Conservation (phyloP, 2,797 vertebrate species). For the Serranus cabrilla region DNA sequence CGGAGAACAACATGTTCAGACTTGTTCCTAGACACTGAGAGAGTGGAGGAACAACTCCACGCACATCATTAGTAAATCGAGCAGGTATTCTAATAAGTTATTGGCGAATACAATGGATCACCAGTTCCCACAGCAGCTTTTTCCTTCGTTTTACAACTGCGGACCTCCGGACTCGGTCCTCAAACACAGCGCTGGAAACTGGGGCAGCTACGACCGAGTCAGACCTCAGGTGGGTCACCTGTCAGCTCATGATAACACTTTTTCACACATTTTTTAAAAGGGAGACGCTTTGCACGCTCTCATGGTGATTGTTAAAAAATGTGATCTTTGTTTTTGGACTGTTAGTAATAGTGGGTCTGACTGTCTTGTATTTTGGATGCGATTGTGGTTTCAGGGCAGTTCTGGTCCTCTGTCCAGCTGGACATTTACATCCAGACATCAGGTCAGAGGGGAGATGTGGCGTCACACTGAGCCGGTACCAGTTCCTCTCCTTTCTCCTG, state of each 20-base stretch:
- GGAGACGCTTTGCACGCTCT: too few species aligned
- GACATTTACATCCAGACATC: slow-evolving; percentile 69
- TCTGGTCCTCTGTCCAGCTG: slow-evolving; percentile 32
- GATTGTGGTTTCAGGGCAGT: slow-evolving; percentile 54
- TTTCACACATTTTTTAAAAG: too few species aligned
- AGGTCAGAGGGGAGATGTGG: slow-evolving; percentile 75
- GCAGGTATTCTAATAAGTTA: accelerated
- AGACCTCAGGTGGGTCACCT: slow-evolving; percentile 44
- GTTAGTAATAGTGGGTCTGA: too few species aligned
- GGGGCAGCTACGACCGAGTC: slow-evolving; percentile 72
- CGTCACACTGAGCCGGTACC: slow-evolving; percentile 66
- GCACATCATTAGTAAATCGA: accelerated
- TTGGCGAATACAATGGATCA: slow-evolving; percentile 65
- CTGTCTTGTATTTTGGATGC: neutral
- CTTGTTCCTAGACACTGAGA: neutral
- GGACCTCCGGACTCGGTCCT: slow-evolving; percentile 60
- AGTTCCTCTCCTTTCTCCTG: slow-evolving; percentile 76
- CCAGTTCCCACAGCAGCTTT: slow-evolving; percentile 78
- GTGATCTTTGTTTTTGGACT: too few species aligned
- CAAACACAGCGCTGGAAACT: slow-evolving; percentile 46
- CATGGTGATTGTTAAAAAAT: too few species aligned
- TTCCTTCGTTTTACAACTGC: slow-evolving; percentile 72
- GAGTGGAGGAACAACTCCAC: neutral
- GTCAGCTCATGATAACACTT: too few species aligned
- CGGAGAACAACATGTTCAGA: slow-evolving; percentile 46